A percentile compares a stretch with the other conserved stretches of the same genome.
Conservation (phyloP, 2,797 vertebrate species). For the Lutjanus argentimaculatus region DNA sequence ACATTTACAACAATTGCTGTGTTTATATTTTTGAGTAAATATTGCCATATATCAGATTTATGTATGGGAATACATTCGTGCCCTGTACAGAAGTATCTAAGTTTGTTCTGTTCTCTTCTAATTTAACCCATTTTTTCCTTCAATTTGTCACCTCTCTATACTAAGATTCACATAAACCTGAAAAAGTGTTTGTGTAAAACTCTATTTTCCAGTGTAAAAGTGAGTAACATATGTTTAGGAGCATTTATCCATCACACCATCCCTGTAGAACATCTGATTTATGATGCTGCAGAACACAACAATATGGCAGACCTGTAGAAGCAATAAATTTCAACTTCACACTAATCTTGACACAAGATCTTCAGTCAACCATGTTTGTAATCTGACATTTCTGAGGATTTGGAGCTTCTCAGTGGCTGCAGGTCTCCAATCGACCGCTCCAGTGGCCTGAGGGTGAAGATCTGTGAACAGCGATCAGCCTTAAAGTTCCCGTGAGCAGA, state of each 20-base stretch:
- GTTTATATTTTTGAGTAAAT: too few relatives aligned
- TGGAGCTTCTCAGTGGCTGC: neutral
- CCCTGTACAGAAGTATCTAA: too few relatives aligned
- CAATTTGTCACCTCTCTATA: neutral
- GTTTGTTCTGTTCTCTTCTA: too few relatives aligned
- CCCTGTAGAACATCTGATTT: slow-evolving; percentile 1
- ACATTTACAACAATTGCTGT: too few relatives aligned
- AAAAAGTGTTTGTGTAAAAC: neutral
- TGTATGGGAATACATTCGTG: too few relatives aligned
- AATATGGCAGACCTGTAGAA: neutral
- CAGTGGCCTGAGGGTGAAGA: neutral
- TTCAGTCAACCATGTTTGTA: neutral
- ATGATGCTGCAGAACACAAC: slow-evolving; percentile 9
- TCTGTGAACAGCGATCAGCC: neutral
- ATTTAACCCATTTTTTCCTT: too few relatives aligned
- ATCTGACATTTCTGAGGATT: neutral
- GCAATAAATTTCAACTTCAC: slow-evolving; percentile 10
- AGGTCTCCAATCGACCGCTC: neutral
- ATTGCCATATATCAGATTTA: too few relatives aligned
- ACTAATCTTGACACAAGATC: slow-evolving; percentile 25
- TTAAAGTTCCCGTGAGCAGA: neutral
- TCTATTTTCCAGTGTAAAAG: neutral
- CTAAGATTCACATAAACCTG: neutral
- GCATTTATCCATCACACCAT: neutral
- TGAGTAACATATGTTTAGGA: slow-evolving; percentile 2